Base-by-base conservation (phyloP, 2,113 vertebrate genomes). In the Butorides virescens region DNA sequence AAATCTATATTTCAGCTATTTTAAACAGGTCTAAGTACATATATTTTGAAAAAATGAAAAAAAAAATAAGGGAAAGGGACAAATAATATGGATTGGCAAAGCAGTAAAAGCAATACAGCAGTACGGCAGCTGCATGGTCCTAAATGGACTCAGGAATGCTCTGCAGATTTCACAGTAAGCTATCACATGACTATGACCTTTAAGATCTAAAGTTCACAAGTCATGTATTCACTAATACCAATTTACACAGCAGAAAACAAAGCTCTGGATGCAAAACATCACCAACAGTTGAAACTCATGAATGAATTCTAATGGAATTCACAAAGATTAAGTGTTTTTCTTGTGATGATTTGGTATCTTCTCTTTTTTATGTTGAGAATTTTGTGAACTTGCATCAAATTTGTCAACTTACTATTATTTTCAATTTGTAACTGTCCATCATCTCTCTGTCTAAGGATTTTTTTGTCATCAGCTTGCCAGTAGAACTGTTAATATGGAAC, bases 401-500 rank as follows among this genome's bases (percentile, higher is more conserved):
- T 59, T 77, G 12, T 55, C 70, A 75, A 95, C 97, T 97, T 92
- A 98, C 97, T 34, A 84, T 93, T 81, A 98, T 87, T 95, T 78
- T 91, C 62, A 98, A 13, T 46, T 94, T 66, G 22, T 97, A 98
- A 29, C 59, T 94, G 61, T 90, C 92, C 47, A n/a, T 16, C 34
- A 2, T 79, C 74, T 98, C 97, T 84, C 96, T 96, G 87, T 98
- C 97, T 37, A 98, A 95, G 52, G 94, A 4, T 10, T 44, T 80
- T 42, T 10, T 42, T 8, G 83, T 97, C 25, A 12, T 66, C 83
- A 98, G 32, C 29, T 87, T 56, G 42, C 95, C 97, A 65, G 93
- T 97, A 52, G 95, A 96, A 86, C 36, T 91, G 53, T 95, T 72
- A 70, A 98, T 92, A 29, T 90, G 56, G 85, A 98, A 98, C 0